Base-by-base conservation (phyloP, 2,113 vertebrate species). In the Oostethus manadensis region DNA sequence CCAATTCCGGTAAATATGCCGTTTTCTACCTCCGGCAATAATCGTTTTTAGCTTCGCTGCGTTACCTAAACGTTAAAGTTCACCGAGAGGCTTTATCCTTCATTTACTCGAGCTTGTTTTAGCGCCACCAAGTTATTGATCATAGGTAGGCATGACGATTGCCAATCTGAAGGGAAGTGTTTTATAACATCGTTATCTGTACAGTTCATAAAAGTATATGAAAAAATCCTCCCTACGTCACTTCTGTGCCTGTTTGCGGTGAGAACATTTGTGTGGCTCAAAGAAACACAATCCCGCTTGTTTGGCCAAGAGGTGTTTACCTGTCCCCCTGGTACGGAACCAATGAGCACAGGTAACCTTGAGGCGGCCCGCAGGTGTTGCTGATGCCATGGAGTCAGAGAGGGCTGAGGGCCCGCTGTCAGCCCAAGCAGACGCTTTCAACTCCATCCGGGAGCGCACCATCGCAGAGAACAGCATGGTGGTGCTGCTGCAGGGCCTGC, bases 381-480 rank as follows among this genome's bases (percentile, higher is more conserved):
- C 61, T 26, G 33, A 40, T 7, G 11, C 18, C 53, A 55, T 55
- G 53, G 18, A 38, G n/a, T 40, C 53, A 10, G 50, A 51, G 23
- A 33, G 16, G 8, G 33, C 23, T 10, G 50, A 51, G 23, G 16
- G 0, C 23, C 13, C 50, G 23, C 23, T 51, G 50, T 0, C 5
- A 0, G 55, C 1, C 6, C 4, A 14, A 8, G 40, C 15, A 0
- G 92, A 92, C 7, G 77, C 93, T 65, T 88, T 92, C 70, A 92
- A 90, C 88, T 98, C 95, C 0, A 74, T 97, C 51, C 93, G 93
- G 48, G 97, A 99, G 84, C 93, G 95, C 44, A 92, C 94, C 1
- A 98, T 99, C 59, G 82, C 94, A 0, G 96, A 98, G 86, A 99
- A 99, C 91, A 98, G 94, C 85, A 87, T 99, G 86, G 92, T 98